Evolutionary conservation across 2,797 vertebrate genomes (phyloP).

Genomic region (Gastrophryne carolinensis): DNA sequence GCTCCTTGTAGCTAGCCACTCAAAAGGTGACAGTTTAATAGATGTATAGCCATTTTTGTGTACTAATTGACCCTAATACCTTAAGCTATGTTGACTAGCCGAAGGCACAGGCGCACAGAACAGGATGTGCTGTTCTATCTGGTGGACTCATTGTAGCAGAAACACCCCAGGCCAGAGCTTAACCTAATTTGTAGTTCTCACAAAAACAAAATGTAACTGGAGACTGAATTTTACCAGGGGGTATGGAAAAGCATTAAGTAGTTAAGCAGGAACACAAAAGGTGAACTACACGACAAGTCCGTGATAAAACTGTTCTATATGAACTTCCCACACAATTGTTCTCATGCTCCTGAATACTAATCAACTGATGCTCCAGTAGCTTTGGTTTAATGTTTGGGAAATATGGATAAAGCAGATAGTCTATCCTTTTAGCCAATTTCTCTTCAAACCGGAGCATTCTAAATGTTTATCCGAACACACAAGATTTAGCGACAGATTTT

Average conservation of each 20-base stretch:
- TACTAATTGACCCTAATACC: too few relatives aligned
- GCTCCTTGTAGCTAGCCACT: too few relatives aligned
- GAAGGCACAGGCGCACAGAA: neutral
- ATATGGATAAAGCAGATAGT: neutral
- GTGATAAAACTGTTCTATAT: neutral
- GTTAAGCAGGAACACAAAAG: neutral
- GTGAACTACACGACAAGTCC: neutral
- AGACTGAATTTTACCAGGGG: neutral
- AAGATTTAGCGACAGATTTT: too few relatives aligned
- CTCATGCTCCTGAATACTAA: neutral
- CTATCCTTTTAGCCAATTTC: too few relatives aligned
- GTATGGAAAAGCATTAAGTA: neutral
- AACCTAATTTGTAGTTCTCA: neutral
- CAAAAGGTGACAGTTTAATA: too few relatives aligned
- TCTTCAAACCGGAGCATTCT: too few relatives aligned
- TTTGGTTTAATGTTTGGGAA: neutral
- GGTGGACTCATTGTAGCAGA: neutral
- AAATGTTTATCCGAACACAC: too few relatives aligned
- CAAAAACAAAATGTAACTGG: neutral
- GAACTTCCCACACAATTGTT: neutral
- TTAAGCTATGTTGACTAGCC: neutral
- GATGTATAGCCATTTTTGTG: too few relatives aligned
- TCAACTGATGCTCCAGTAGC: neutral
- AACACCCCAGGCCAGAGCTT: neutral
- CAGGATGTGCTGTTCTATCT: constrained; percentile 3